Base-by-base conservation (phyloP, 1,140 invertebrate genomes). In the Oedothorax gibbosus region DNA sequence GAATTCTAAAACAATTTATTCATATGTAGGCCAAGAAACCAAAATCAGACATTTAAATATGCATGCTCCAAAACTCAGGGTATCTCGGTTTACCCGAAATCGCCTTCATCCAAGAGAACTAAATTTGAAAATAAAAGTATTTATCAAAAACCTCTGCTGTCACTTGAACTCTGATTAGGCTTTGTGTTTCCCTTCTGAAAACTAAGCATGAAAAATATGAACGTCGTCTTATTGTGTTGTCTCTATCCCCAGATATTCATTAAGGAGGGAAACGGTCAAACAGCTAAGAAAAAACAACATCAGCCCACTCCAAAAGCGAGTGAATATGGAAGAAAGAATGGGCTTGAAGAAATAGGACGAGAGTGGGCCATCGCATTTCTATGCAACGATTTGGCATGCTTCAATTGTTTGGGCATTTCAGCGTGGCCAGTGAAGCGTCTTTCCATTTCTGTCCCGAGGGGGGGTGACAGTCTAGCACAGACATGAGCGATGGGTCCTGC, bases 371-470 rank as follows among this genome's bases (percentile, higher is more conserved):
- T 76, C 72, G 81, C 81, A 84, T 85, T 77, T 85, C 83, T 78
- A 85, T 85, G 83, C 83, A 85, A 51, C 83, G 73, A 85, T 85
- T 85, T 85, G 64, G 83, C 83, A 85, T 85, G 83, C 83, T 85
- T 85, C 83, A 78, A 85, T 85, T 85, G 83, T 85, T 53, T 69
- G 83, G 83, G 64, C 53, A 85, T 78, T 77, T 78, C 83, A 69
- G 83, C 73, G 64, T 77, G 83, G 21, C 73, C 83, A 78, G 64
- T 78, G 60, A 84, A 68, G 82, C 72, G 73, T 71, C 69, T 57
- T 73, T 71, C 71, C 73, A 73, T 83, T 83, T 73, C 15, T 15
- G 65, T 49, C 21, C 62, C 35, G 51, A 65, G 62, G 62, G 56
- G 82, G 82, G 82, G 71, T 84, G 82, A 84, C 82, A 84, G 82